Base-by-base conservation (phyloP, 2,888 invertebrate species). In the Macrosoma leucophasiata region DNA sequence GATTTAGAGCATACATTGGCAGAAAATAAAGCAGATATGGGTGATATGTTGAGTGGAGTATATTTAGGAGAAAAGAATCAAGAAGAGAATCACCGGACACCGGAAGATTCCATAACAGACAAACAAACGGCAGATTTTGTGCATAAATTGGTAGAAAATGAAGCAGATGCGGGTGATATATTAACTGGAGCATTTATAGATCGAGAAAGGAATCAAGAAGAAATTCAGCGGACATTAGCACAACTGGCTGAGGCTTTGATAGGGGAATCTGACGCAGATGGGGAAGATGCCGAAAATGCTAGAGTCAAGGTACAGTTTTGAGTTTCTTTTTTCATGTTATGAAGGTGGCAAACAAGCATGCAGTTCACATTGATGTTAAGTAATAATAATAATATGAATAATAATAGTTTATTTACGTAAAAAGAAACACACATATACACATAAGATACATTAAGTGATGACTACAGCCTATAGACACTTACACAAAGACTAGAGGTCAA, bases 261-360 rank as follows among this genome's bases (percentile, higher is more conserved):
- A 41, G 75, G 73, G 31, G 55, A 58, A 34, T 52, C 52, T 12
- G 75, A 63, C 8, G 61, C 54, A 4, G 50, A 50, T 19, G 58
- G 55, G n/a, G 77, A 68, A 27, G 67, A 64, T 17, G 57, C 54
- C 26, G 72, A 69, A 29, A 75, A 68, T 33, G 64, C 74, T 11
- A 74, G 70, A 33, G 82, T 85, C 4, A 84, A 84, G 64, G 85
- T 84, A 48, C n/a, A n/a, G n/a, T n/a, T n/a, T n/a, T n/a, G n/a
- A 72, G 69, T 49, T 14, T 4, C 13, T 29, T 14, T 9, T 3
- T 23, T 12, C 12, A n/a, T n/a, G n/a, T n/a, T n/a, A n/a, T n/a
- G n/a, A n/a, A n/a, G n/a, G n/a, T n/a, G n/a, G n/a, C n/a, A n/a
- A n/a, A n/a, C n/a, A n/a, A n/a, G n/a, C n/a, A n/a, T n/a, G n/a